phyloP scores from a whole-genome alignment of 2,888 invertebrate genomes.

The Dynastes tityus region DNA sequence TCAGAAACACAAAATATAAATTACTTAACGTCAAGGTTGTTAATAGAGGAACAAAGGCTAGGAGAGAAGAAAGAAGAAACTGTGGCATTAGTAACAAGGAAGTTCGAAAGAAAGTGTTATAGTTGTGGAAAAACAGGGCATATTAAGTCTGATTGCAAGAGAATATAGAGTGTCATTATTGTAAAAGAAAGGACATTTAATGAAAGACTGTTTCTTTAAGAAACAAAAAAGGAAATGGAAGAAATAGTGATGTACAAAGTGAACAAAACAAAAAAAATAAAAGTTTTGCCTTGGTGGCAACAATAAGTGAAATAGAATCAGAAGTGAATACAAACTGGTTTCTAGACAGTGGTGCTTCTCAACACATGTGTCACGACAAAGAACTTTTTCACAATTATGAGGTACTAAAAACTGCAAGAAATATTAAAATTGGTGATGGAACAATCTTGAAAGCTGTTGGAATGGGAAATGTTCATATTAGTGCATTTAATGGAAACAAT shows the following conservation, averaged over 20 bases:
- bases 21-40: slow-evolving; percentile 55
- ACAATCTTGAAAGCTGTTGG: slow-evolving; percentile 38
- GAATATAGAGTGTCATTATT: slow-evolving; percentile 51
- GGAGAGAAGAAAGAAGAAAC: slow-evolving; percentile 43
- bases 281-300: slow-evolving; percentile 33
- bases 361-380: neutral
- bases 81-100: slow-evolving; percentile 28
- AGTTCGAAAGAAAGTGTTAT: slow-evolving; percentile 23
- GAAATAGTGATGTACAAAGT: neutral
- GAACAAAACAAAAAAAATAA: slow-evolving; percentile 21
- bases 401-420: neutral
- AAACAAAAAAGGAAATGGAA: slow-evolving; percentile 46
- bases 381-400: slow-evolving; percentile 30
- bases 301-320: slow-evolving; percentile 1
- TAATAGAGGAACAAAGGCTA: slow-evolving; percentile 56
- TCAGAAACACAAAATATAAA: slow-evolving; percentile 54
- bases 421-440: slow-evolving; percentile 52
- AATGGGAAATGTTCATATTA: slow-evolving; percentile 22
- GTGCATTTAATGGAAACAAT: slow-evolving; percentile 46
- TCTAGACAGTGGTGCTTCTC: slow-evolving; percentile 37
- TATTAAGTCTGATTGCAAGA: slow-evolving; percentile 36
- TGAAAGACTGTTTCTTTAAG: slow-evolving; percentile 50
- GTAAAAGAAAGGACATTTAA: slow-evolving; percentile 54
- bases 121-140: slow-evolving; percentile 23
- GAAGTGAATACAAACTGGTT: slow-evolving; percentile 35